phyloP scores from a whole-genome alignment of 2,888 invertebrate genomes.

The Eristalinus sepulchralis region DNA sequence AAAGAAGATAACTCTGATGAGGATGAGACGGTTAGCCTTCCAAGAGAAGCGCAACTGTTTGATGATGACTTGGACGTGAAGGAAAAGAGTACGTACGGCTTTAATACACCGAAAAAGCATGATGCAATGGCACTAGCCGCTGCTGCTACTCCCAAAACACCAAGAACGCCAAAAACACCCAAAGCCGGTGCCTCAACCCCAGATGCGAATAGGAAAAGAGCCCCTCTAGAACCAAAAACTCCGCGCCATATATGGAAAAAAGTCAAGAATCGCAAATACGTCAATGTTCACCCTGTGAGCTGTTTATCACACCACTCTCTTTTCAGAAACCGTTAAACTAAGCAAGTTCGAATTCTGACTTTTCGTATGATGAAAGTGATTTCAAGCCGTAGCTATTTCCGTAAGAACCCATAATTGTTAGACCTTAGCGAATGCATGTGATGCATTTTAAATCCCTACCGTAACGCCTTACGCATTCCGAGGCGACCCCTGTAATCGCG shows the following conservation, averaged over 20 bases:
- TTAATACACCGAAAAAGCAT: constrained; percentile 85
- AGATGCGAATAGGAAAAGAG: constrained; percentile 74
- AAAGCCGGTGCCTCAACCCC: constrained; percentile 76
- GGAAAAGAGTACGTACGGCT: constrained; percentile 86
- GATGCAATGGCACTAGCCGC: constrained; percentile 83
- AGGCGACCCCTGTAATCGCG: neutral
- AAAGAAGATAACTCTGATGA: constrained; percentile 8
- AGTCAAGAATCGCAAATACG: constrained; percentile 83
- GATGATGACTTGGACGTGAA: constrained; percentile 84
- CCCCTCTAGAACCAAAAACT: constrained; percentile 80
- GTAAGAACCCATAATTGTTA: neutral
- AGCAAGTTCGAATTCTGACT: constrained; percentile 77
- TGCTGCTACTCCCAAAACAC: constrained; percentile 82
- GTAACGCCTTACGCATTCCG: constrained; percentile 48
- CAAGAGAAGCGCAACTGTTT: constrained; percentile 81
- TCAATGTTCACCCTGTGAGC: too few species aligned
- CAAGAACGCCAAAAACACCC: constrained; percentile 80
- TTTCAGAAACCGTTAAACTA: constrained; percentile 77
- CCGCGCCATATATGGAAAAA: constrained; percentile 83
- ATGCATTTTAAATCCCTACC: constrained; percentile 6
- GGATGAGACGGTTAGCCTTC: constrained; percentile 76
- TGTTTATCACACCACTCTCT: neutral
- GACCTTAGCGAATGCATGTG: constrained; percentile 54
- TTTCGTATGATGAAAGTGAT: constrained; percentile 75
- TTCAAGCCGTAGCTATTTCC: constrained; percentile 72